Base-by-base conservation (phyloP, 2,888 invertebrate genomes). In the Trypoxylon attenuatum region DNA sequence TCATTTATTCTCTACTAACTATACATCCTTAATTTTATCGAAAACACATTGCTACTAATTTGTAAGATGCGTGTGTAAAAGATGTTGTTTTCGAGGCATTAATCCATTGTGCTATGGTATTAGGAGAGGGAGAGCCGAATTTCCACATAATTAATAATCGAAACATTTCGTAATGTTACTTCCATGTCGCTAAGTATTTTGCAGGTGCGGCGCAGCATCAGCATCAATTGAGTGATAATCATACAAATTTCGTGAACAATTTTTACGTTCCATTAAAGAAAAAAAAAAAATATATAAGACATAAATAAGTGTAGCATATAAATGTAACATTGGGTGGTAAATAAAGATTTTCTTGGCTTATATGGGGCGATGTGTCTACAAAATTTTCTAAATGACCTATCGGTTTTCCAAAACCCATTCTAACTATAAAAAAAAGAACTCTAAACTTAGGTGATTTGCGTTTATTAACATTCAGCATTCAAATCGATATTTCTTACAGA, bases 161-260 rank as follows among this genome's bases (percentile, higher is more conserved):
- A 76, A 67, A 76, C 52, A 71, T 74, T 80, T 80, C 66, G 73
- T 71, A 73, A 72, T 58, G 72, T 77, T 72, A 72, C 75, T 77
- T 77, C 83, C 78, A 79, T 81, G 79, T 82, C 80, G 82, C 80
- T 83, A 82, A 85, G 84, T 85, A 82, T 85, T 86, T 86, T 86
- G 79, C 86, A 86, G 86, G 85, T 84, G 84, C 85, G 80, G 86
- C 76, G 78, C 82, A 82, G 79, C 85, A 82, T 82, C 83, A 77
- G 77, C 82, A 78, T 80, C 81, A 73, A 75, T 77, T 80, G 74
- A 76, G 79, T 78, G 78, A 79, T 76, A 76, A 74, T 69, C 65
- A 79, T 75, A 76, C 70, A 75, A 75, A 66, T 71, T 77, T 73
- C 74, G 69, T 49, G 76, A 77, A 76, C 76, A 76, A 71, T 77